Conservation (phyloP, 1,140 invertebrate species). For the Sminthurinus signatus region DNA sequence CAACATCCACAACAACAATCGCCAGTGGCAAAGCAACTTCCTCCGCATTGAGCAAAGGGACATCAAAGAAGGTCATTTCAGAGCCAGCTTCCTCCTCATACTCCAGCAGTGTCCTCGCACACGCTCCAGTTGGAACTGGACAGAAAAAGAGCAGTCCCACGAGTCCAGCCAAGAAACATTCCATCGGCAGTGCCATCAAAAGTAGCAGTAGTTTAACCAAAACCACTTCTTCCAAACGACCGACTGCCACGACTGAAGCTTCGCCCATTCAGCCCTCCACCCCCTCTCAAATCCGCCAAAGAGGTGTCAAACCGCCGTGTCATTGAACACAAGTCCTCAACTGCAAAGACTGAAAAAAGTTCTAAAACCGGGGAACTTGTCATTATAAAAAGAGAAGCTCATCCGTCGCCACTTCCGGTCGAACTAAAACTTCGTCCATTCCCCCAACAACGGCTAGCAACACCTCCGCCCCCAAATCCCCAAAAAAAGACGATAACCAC, state of each 20-base stretch:
- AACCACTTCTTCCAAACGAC: not conserved
- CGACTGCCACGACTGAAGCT: not conserved
- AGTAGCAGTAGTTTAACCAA: not conserved
- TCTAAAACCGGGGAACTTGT: constrained; percentile 54
- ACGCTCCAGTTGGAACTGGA: constrained; percentile 20
- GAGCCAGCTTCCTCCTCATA: not conserved
- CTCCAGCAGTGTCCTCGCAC: too few relatives aligned
- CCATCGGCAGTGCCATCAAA: constrained; percentile 7
- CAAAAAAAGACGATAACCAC: too few relatives aligned
- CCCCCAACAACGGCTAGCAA: constrained; percentile 66
- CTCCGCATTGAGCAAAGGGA: too few relatives aligned
- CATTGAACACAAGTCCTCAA: constrained; percentile 49
- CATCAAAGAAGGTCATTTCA: too few relatives aligned
- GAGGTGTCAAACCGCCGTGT: constrained; percentile 78
- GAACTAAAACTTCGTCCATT: constrained; percentile 53
- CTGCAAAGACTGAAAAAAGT: not conserved
- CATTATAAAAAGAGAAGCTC: constrained; percentile 7
- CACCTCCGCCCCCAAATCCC: constrained; percentile 6
- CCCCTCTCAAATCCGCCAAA: constrained; percentile 74
- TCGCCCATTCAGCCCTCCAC: constrained; percentile 50
- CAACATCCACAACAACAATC: too few relatives aligned
- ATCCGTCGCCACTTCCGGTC: not conserved
- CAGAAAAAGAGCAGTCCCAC: constrained; percentile 16
- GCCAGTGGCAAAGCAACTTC: too few relatives aligned
- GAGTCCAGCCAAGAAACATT: constrained; percentile 17